A percentile compares a stretch with the other conserved stretches of the same genome.
These are phyloP conservation scores for Brienomyrus brachyistius DNA, from an alignment of 2,113 vertebrate species.

Conservation along the genomic window DNA sequence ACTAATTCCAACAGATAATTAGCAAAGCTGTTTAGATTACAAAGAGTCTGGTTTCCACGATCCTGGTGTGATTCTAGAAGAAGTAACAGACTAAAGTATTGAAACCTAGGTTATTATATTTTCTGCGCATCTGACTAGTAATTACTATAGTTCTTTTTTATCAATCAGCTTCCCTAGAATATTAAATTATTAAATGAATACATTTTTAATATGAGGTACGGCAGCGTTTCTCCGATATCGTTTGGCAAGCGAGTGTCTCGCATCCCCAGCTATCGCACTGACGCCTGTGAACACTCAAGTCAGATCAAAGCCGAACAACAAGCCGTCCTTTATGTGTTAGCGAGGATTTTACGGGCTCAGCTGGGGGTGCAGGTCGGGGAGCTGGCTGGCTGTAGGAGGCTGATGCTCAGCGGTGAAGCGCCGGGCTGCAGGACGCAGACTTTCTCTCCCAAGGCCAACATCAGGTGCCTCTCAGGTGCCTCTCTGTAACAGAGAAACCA, in stretches of 20 bases:
- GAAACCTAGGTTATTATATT: not conserved
- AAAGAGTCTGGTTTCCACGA: not conserved
- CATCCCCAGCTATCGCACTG: not conserved
- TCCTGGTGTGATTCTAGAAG: not conserved
- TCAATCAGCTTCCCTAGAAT: not conserved
- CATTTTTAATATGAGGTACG: not conserved
- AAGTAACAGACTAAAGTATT: not conserved
- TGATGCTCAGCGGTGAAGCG: not conserved
- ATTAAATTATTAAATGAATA: not conserved
- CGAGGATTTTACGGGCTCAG: accelerated
- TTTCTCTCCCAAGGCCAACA: not conserved
- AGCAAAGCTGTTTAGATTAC: not conserved
- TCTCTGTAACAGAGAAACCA: too few relatives aligned
- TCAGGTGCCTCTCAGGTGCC: not conserved
- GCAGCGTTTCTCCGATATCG: not conserved
- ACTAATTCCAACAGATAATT: not conserved
- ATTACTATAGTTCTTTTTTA: not conserved
- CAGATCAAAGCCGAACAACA: not conserved
- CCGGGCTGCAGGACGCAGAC: not conserved
- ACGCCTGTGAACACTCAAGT: not conserved
- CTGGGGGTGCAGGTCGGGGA: not conserved
- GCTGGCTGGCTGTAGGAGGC: not conserved
- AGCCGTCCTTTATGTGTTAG: not conserved
- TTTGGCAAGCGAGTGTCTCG: not conserved
- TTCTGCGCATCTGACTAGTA: not conserved